Evolutionary conservation across 64 coral and sea anemone species (phyloP).

Genomic region (Platygyra sinensis): DNA sequence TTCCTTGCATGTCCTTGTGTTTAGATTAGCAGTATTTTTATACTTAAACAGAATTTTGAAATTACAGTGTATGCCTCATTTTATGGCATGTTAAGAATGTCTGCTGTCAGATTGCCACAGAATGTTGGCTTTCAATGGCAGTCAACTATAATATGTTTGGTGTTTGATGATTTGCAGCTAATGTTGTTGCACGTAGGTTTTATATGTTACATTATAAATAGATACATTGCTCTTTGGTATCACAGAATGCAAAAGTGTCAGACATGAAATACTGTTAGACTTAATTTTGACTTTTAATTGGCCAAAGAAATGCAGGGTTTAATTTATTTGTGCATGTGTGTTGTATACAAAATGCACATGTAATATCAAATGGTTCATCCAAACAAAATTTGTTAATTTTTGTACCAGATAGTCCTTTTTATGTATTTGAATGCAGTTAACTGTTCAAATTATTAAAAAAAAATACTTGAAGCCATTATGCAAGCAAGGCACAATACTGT

Average conservation of each 20-base stretch:
- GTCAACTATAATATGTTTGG: too few species aligned
- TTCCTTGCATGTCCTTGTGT: neutral
- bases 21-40: neutral
- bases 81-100: neutral
- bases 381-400: neutral
- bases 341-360: neutral
- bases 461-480: too few species aligned
- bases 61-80: neutral
- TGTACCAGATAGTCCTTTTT: neutral
- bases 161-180: too few species aligned
- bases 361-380: neutral
- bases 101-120: neutral
- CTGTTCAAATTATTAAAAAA: too few species aligned
- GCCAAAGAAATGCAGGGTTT: neutral
- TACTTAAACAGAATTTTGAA: neutral
- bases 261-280: neutral
- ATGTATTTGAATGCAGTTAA: too few species aligned
- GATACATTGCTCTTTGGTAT: too few species aligned
- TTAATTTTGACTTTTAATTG: neutral
- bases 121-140: neutral
- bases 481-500: too few species aligned
- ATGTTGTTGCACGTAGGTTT: too few species aligned
- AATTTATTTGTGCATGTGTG: constrained; percentile 4
- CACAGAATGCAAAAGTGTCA: neutral
- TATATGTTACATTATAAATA: too few species aligned